A percentile compares a stretch with the other conserved stretches of the same genome.
Conservation (phyloP, 2,888 invertebrate species). For the Aricia artaxerxes region DNA sequence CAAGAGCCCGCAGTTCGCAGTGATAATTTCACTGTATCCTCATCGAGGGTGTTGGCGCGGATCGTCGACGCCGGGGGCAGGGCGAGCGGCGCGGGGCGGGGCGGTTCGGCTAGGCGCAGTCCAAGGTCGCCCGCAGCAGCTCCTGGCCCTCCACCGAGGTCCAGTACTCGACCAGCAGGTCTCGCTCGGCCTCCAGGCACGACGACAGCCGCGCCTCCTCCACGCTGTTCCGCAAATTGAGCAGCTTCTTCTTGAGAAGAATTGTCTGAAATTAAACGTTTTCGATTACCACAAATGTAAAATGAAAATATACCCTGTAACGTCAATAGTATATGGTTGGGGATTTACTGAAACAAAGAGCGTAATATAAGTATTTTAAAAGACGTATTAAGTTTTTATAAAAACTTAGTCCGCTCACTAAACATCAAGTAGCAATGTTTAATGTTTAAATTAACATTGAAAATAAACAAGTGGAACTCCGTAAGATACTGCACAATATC, state of each 20-base stretch:
- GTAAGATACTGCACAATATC: conserved; percentile 1
- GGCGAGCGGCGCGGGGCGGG: background rate
- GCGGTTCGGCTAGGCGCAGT: conserved; percentile 39
- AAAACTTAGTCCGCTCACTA: background rate
- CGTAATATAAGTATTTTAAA: background rate
- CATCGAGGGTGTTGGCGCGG: background rate
- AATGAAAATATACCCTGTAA: background rate
- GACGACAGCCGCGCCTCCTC: conserved; percentile 81
- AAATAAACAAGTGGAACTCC: background rate
- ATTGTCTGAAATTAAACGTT: conserved; percentile 79
- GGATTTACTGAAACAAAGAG: background rate
- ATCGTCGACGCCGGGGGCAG: background rate
- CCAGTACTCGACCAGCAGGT: conserved; percentile 87
- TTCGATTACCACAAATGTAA: background rate
- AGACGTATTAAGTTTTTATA: background rate
- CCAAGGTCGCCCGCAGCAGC: conserved; percentile 50
- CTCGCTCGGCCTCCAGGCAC: conserved; percentile 84
- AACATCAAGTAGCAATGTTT: background rate
- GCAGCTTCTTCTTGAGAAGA: conserved; percentile 72
- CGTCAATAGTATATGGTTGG: background rate
- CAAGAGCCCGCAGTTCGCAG: background rate
- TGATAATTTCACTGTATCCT: background rate
- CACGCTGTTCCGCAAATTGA: conserved; percentile 74
- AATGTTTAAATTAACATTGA: background rate
- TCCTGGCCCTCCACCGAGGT: conserved; percentile 85